Percentiles rank a stretch among this genome's conserved stretches.
phyloP scores from a whole-genome alignment of 1,140 invertebrate species.

The Apis florea region DNA sequence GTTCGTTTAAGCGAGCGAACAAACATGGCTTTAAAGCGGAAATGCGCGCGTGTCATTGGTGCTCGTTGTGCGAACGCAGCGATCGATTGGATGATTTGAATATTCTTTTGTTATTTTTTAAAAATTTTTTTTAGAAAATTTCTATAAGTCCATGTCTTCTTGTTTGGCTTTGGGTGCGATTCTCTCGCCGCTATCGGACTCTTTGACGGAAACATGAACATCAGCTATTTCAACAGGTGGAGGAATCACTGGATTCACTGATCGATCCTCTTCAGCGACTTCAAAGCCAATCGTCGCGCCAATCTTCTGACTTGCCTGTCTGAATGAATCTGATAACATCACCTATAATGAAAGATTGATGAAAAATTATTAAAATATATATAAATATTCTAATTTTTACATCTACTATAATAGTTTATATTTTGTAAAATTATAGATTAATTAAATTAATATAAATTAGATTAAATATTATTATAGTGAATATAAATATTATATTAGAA shows the following conservation, averaged over 20 bases:
- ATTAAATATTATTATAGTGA: too few species aligned
- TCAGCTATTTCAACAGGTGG: conserved; percentile 72
- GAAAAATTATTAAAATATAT: background rate
- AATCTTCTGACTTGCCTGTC: conserved; percentile 91
- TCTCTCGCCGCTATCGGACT: conserved; percentile 61
- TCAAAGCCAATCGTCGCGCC: conserved; percentile 91
- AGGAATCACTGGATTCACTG: conserved; percentile 65
- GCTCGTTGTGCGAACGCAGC: conserved; percentile 17
- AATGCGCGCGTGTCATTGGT: conserved; percentile 14
- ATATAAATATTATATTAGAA: too few species aligned
- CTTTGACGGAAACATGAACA: conserved; percentile 64
- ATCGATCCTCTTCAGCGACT: conserved; percentile 85
- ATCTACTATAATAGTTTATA: too few species aligned
- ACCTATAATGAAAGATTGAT: conserved; percentile 76
- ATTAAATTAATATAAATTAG: too few species aligned
- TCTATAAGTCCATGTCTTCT: conserved; percentile 71
- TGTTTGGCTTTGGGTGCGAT: conserved; percentile 72
- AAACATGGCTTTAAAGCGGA: conserved; percentile 24
- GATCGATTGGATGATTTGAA: background rate
- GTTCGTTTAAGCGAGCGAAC: conserved; percentile 22
- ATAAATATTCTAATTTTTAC: background rate
- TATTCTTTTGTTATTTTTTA: background rate
- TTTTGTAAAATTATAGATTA: too few species aligned
- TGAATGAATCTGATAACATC: conserved; percentile 90
- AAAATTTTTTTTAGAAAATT: background rate